A percentile compares a stretch with the other conserved stretches of the same genome.
Conservation (phyloP, 2,113 vertebrate species). For the Hippoglossus stenolepis region DNA sequence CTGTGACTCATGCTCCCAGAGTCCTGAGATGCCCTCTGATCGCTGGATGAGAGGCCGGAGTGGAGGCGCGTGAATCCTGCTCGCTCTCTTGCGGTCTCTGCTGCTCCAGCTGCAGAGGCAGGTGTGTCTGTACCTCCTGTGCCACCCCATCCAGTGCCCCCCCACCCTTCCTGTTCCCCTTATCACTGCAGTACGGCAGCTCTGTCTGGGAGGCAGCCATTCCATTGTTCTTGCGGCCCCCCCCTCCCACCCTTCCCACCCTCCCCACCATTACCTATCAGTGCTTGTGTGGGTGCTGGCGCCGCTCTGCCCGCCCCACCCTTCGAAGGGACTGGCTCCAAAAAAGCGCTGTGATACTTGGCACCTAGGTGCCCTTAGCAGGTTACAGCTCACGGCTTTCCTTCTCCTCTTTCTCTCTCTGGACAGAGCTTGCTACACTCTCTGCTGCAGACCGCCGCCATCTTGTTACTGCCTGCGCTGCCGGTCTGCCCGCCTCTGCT, state of each 20-base stretch:
- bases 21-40: constrained; percentile 69
- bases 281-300: constrained; percentile 52
- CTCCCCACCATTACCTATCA: constrained; percentile 60
- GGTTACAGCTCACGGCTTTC: constrained; percentile 40
- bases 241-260: constrained; percentile 28
- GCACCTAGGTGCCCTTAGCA: constrained; percentile 62
- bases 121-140: constrained; percentile 62
- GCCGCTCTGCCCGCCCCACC: constrained; percentile 55
- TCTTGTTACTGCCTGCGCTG: constrained; percentile 71
- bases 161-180: constrained; percentile 61
- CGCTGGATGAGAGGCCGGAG: constrained; percentile 25
- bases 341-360: constrained; percentile 68
- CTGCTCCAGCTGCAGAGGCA: constrained; percentile 64
- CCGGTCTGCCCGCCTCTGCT: constrained; percentile 57
- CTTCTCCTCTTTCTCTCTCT: constrained; percentile 51
- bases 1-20: constrained; percentile 39
- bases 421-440: constrained; percentile 57
- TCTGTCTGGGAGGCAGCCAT: constrained; percentile 74
- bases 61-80: constrained; percentile 19
- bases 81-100: constrained; percentile 47
- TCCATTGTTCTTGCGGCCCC: constrained; percentile 73
- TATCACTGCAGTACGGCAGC: constrained; percentile 77
- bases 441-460: constrained; percentile 74
- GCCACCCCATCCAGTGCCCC: constrained; percentile 6
- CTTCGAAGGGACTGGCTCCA: constrained; percentile 54